Evolutionary conservation across 37 sponge, comb jelly and placozoan species (phyloP).

Genomic region (Sycon ciliatum): DNA sequence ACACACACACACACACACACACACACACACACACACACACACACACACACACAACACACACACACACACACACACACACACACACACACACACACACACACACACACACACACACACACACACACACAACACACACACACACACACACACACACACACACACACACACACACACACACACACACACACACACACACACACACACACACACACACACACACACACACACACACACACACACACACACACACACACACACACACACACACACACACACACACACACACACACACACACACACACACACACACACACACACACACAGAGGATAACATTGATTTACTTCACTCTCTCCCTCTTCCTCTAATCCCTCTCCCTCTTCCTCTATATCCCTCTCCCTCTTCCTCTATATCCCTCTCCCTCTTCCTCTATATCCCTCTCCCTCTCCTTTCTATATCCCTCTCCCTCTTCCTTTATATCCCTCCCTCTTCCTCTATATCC

Average conservation of each 20-base stretch:
- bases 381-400: neutral
- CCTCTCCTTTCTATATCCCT: no score
- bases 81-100: slow-evolving; percentile 5
- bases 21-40: neutral
- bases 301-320: slow-evolving; percentile 5
- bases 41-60: neutral
- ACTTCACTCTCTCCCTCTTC: neutral
- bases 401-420: neutral
- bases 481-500: no score
- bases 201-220: slow-evolving; percentile 5
- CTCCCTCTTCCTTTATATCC: no score
- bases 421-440: neutral
- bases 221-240: slow-evolving; percentile 5
- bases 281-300: slow-evolving; percentile 5
- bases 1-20: neutral
- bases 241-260: neutral
- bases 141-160: slow-evolving; percentile 5
- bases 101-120: slow-evolving; percentile 5
- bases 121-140: slow-evolving; percentile 5
- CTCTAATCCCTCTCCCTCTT: neutral
- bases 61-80: slow-evolving; percentile 1
- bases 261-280: slow-evolving; percentile 1
- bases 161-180: slow-evolving; percentile 5
- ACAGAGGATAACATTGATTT: neutral
- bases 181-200: slow-evolving; percentile 5